phyloP scores from a whole-genome alignment of 2,797 vertebrate genomes.

The Sciurus carolinensis region DNA sequence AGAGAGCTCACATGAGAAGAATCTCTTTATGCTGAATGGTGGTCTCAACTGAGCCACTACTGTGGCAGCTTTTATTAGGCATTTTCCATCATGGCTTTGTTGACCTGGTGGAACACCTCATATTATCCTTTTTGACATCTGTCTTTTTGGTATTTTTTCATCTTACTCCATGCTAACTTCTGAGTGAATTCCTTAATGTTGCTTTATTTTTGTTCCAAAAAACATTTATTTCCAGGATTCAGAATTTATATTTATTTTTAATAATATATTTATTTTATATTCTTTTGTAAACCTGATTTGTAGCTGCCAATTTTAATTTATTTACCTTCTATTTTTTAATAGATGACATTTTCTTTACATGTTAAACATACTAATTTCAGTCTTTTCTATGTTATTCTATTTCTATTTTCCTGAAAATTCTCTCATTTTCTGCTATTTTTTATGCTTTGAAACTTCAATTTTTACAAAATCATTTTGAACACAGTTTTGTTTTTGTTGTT shows the following conservation, averaged over 20 bases:
- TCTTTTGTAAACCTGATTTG: constrained; percentile 32
- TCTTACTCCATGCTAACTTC: constrained; percentile 3
- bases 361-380: not conserved
- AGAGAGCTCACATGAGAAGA: not conserved
- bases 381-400: constrained; percentile 30
- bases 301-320: constrained; percentile 5
- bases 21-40: not conserved
- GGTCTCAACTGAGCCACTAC: not conserved
- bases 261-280: too few species aligned
- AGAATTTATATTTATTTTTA: constrained; percentile 41
- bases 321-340: constrained; percentile 14
- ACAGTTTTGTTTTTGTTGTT: not conserved
- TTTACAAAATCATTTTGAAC: constrained; percentile 31
- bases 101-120: not conserved
- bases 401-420: constrained; percentile 52
- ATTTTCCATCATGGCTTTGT: not conserved
- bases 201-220: constrained; percentile 42
- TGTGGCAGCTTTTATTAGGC: not conserved
- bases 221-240: constrained; percentile 24
- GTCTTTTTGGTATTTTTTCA: constrained; percentile 5
- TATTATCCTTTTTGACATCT: not conserved
- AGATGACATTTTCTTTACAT: not conserved
- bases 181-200: constrained; percentile 6
- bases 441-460: constrained; percentile 54
- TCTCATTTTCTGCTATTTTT: constrained; percentile 42